Base-by-base conservation (phyloP, 2,113 vertebrate genomes). In the Neopipo cinnamomea region DNA sequence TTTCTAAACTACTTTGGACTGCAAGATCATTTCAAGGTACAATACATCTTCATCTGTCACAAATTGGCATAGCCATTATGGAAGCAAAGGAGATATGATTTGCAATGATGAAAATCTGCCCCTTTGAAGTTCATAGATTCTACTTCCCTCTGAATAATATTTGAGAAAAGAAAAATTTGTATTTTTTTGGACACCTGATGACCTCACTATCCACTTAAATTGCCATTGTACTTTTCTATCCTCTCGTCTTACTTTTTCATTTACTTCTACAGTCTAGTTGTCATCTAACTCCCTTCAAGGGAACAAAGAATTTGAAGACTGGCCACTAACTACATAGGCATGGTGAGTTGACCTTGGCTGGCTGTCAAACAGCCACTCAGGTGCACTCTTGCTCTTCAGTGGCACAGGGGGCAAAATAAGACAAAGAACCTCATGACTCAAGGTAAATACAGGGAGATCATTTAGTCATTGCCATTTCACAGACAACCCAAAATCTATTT, bases 11-110 rank as follows among this genome's bases (percentile, higher is more conserved):
- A 39, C n/a, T 88, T 88, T 10, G 17, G 47, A 42, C 33, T 79
- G 27, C 75, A 96, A 85, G 41, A 88, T 90, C 30, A 61, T 85
- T 90, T 93, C 75, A 90, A 95, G 53, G 49, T 76, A 55, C 39
- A 63, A 79, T 82, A 68, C n/a, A 49, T 88, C 71, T 90, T 96
- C 79, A 91, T 91, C 53, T 88, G 62, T 82, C 75, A 65, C 22
- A 80, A 86, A 94, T 70, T 85, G 89, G 44, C 72, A 90, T 65
- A 92, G 14, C 27, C 37, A 82, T 88, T 94, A 76, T 49, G 21
- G 41, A 83, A 79, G 14, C 6, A 70, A n/a, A 68, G 12, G 21
- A 91, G n/a, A 61, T 70, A 50, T 19, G 25, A 90, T 85, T 71
- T 88, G 13, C 39, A 81, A 30, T 85, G 42, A 67, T 63, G 42